Evolutionary conservation across 2,888 invertebrate species (phyloP).

Genomic region (Cerastis leucographa): DNA sequence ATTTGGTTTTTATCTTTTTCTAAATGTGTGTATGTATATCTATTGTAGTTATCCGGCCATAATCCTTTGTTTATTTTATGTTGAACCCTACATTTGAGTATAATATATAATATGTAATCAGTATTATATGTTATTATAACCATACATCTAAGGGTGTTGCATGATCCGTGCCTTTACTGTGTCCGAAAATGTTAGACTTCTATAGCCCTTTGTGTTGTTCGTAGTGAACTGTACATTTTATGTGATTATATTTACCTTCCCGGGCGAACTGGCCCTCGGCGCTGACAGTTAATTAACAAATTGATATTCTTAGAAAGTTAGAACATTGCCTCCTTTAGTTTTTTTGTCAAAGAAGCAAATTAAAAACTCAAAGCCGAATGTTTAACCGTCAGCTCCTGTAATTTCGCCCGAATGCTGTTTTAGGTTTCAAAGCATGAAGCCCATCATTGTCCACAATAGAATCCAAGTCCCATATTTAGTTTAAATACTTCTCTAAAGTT

Average conservation of each 20-base stretch:
- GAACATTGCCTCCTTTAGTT: slow-evolving; percentile 55
- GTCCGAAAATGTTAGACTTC: slow-evolving; percentile 88
- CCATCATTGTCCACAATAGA: slow-evolving; percentile 81
- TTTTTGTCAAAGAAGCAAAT: slow-evolving; percentile 56
- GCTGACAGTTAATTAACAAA: slow-evolving; percentile 86
- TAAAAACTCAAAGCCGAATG: slow-evolving; percentile 58
- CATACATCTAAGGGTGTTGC: slow-evolving; percentile 89
- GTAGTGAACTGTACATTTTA: slow-evolving; percentile 86
- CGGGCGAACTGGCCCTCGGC: slow-evolving; percentile 78
- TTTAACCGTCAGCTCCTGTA: slow-evolving; percentile 87
- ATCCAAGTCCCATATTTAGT: slow-evolving; percentile 79
- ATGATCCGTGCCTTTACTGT: slow-evolving; percentile 90
- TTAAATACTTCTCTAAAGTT: slow-evolving; percentile 81
- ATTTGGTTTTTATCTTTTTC: slow-evolving; percentile 81
- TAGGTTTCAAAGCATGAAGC: slow-evolving; percentile 88
- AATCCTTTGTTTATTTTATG: slow-evolving; percentile 75
- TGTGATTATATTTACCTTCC: slow-evolving; percentile 79
- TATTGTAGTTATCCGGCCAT: slow-evolving; percentile 85
- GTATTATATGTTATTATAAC: slow-evolving; percentile 80
- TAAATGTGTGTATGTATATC: slow-evolving; percentile 87
- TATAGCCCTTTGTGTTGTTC: slow-evolving; percentile 89
- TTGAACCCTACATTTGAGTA: slow-evolving; percentile 75
- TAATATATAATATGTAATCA: slow-evolving; percentile 77
- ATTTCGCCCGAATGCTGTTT: slow-evolving; percentile 79
- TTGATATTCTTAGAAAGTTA: slow-evolving; percentile 52